These are phyloP conservation scores for Drosophila ogumai DNA, from an alignment of 1,140 invertebrate genomes.

Conservation along the genomic window DNA sequence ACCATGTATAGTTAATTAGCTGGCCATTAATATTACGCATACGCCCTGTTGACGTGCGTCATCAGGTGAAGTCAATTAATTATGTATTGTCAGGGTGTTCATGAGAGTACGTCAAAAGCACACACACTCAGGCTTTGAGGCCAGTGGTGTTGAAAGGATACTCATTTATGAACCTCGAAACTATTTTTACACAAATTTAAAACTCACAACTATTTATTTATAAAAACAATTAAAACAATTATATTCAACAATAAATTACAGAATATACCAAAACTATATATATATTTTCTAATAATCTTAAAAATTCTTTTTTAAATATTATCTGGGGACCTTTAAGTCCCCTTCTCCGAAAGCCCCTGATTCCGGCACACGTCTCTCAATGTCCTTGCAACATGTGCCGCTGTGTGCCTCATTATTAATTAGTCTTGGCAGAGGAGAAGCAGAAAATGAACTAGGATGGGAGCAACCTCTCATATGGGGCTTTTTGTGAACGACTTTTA, in stretches of 20 bases:
- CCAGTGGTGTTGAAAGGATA: not conserved
- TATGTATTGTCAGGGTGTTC: constrained; percentile 64
- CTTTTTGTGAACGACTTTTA: constrained; percentile 27
- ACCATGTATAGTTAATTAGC: constrained; percentile 68
- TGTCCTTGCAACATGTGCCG: constrained; percentile 67
- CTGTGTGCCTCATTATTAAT: constrained; percentile 68
- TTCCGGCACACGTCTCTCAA: constrained; percentile 16
- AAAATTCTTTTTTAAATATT: not conserved
- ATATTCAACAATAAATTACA: not conserved
- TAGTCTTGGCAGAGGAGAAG: constrained; percentile 40
- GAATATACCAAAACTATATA: not conserved
- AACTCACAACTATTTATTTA: not conserved
- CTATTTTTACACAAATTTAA: not conserved
- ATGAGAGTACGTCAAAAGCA: constrained; percentile 41
- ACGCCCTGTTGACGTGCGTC: constrained; percentile 65
- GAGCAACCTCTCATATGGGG: constrained; percentile 20
- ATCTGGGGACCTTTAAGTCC: not conserved
- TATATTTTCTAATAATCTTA: too few relatives aligned
- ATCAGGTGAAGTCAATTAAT: constrained; percentile 70
- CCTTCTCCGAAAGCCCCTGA: constrained; percentile 7
- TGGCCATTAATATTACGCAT: constrained; percentile 76
- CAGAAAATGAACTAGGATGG: constrained; percentile 22
- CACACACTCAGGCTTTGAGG: constrained; percentile 12
- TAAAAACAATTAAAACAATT: not conserved
- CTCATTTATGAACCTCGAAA: not conserved